A percentile compares a stretch with the other conserved stretches of the same genome.
These are phyloP conservation scores for Callosobruchus maculatus DNA, from an alignment of 2,888 invertebrate genomes.

Conservation along the genomic window DNA sequence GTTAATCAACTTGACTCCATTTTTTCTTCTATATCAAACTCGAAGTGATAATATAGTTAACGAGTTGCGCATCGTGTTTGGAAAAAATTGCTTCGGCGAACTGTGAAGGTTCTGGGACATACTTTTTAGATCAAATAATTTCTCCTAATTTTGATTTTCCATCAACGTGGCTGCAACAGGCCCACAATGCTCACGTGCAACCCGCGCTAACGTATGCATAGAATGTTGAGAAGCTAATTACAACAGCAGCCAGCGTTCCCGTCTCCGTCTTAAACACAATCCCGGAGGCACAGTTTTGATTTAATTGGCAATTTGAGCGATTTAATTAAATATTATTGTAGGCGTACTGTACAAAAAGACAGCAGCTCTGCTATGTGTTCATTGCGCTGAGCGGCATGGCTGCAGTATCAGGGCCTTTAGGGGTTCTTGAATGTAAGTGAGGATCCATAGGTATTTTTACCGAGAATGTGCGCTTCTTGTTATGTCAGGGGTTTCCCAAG, in stretches of 20 bases:
- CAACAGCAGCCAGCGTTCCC: background rate
- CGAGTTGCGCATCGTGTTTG: too few species aligned
- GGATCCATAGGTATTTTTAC: too few species aligned
- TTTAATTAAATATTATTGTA: slow-evolving; percentile 1
- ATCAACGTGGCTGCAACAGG: background rate
- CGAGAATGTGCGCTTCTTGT: too few species aligned
- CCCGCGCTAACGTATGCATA: background rate
- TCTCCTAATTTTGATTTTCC: background rate
- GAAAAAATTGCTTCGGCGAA: too few species aligned
- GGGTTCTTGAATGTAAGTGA: background rate
- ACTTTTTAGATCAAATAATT: too few species aligned
- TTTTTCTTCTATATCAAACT: too few species aligned
- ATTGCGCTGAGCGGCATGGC: background rate
- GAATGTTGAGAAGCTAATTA: background rate
- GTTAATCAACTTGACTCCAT: too few species aligned
- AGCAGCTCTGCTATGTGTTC: background rate
- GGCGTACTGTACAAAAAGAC: background rate
- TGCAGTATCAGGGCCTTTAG: background rate
- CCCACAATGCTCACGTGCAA: background rate
- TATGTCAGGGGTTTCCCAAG: too few species aligned
- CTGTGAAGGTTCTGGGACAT: too few species aligned
- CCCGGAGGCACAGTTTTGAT: slow-evolving; percentile 2
- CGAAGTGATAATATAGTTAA: too few species aligned
- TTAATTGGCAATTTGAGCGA: slow-evolving; percentile 7
- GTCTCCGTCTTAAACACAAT: background rate